Base-by-base conservation (phyloP, 2,113 vertebrate species). In the Eptesicus fuscus region DNA sequence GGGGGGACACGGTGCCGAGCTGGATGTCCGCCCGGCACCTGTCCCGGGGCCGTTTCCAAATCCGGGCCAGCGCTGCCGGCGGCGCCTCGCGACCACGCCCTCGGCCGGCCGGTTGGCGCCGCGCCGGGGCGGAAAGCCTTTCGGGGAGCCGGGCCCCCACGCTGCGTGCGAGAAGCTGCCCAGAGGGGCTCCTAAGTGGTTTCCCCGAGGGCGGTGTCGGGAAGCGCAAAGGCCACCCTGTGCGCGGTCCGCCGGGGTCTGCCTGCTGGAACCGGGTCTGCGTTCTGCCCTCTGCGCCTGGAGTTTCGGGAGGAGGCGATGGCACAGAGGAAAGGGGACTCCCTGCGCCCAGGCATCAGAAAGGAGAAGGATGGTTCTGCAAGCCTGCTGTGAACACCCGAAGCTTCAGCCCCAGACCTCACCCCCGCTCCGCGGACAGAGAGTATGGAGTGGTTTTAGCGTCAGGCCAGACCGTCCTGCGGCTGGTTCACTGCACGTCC, bases 241-340 rank as follows among this genome's bases (percentile, higher is more conserved):
- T 18, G 63, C 37, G 5, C 61, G 0, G 8, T 4, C 47, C 11
- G 9, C 37, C 0, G 1, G 61, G 37, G 23, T 30, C 67, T 5
- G 1, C 30, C 25, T 30, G 37, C 23, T 2, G n/a, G 85, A 69
- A 63, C 18, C 0, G 56, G 9, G 2, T 3, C 42, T 2, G 83
- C 5, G 1, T 84, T 65, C 44, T 71, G 65, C 51, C 9, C 6
- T 44, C 25, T 22, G 74, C 20, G 12, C 40, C 32, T 22, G 18
- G 67, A 44, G 20, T 47, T 92, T 90, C 7, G 0, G 83, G 44
- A 40, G 59, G 28, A 79, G 44, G 32, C 9, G 76, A 28, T 35
- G 74, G 53, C 61, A 23, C 67, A 18, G 49, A 85, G 18, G 35
- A 86, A 42, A 56, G 53, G 30, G 1, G 69, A 35, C 12, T 13